phyloP scores from a whole-genome alignment of 2,888 invertebrate species.

The Heteromurus nitidus region DNA sequence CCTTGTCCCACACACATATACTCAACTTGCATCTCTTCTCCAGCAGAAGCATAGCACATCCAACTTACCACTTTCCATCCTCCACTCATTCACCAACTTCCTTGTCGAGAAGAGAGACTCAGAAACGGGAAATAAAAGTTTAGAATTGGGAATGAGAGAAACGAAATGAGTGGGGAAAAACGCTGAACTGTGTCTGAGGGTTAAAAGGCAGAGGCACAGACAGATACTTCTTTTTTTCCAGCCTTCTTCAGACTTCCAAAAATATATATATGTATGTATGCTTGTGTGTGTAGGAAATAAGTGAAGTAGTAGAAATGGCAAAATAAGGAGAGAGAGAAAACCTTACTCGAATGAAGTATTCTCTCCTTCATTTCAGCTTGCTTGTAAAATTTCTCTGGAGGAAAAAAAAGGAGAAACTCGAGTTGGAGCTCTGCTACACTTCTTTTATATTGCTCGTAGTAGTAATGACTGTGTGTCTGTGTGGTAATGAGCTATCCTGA shows the following conservation, averaged over 20 bases:
- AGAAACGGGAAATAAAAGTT: slow-evolving; percentile 17
- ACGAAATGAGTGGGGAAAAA: slow-evolving; percentile 30
- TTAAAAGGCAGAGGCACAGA: too few species aligned
- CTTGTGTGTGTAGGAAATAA: background rate
- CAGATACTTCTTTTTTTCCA: background rate
- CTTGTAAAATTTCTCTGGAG: background rate
- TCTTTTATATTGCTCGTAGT: background rate
- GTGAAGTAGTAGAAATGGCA: background rate
- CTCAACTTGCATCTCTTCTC: background rate
- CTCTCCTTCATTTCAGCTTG: background rate
- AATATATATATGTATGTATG: too few species aligned
- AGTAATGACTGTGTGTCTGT: slow-evolving; percentile 15
- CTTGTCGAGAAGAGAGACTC: background rate
- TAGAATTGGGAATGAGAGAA: slow-evolving; percentile 32
- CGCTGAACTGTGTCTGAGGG: background rate
- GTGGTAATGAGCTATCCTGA: slow-evolving; percentile 64
- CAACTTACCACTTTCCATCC: too few species aligned
- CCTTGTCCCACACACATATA: slow-evolving; percentile 45
- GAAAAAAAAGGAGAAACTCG: background rate
- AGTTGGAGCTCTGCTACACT: background rate
- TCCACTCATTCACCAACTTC: too few species aligned
- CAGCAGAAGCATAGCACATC: too few species aligned
- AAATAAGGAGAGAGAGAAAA: background rate
- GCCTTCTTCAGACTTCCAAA: background rate
- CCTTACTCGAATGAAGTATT: background rate